Percentiles rank a stretch among this genome's conserved stretches.
phyloP scores from a whole-genome alignment of 37 sponge, comb jelly and placozoan genomes.

The Chondrosia reniformis region DNA sequence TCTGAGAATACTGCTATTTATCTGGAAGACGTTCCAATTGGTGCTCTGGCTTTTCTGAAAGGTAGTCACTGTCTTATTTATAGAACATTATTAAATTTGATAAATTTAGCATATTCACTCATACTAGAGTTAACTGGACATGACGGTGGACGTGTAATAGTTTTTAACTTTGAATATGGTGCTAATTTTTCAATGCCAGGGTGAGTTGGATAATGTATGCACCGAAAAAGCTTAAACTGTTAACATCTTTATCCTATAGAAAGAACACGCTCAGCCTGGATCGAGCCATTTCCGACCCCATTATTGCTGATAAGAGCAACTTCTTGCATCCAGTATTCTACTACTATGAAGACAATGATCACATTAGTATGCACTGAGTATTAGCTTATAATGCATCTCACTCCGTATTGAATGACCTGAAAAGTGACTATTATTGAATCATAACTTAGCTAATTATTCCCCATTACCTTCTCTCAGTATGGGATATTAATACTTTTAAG shows the following conservation, averaged over 20 bases:
- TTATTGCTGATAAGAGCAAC: constrained; percentile 78
- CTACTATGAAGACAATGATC: constrained; percentile 59
- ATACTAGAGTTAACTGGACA: constrained; percentile 73
- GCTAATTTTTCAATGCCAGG: constrained; percentile 31
- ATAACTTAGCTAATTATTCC: background rate
- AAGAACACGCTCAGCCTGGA: constrained; percentile 74
- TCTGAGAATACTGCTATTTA: constrained; percentile 46
- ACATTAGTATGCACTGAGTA: background rate
- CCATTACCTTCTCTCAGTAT: background rate
- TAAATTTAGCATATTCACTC: background rate
- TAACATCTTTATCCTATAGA: constrained; percentile 27
- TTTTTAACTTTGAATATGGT: constrained; percentile 81
- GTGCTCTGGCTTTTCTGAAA: constrained; percentile 42
- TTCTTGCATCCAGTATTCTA: constrained; percentile 95
- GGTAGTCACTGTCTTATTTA: constrained; percentile 23
- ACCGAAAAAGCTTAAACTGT: background rate
- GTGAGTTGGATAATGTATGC: background rate
- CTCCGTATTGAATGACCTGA: background rate
- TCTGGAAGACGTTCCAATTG: constrained; percentile 83
- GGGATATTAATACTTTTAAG: background rate
- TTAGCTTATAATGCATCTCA: background rate
- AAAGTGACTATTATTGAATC: background rate
- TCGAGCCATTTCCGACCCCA: constrained; percentile 69
- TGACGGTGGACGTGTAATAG: constrained; percentile 30
- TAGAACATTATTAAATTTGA: background rate